phyloP scores from a whole-genome alignment of 1,140 invertebrate genomes.

The Aethina tumida region DNA sequence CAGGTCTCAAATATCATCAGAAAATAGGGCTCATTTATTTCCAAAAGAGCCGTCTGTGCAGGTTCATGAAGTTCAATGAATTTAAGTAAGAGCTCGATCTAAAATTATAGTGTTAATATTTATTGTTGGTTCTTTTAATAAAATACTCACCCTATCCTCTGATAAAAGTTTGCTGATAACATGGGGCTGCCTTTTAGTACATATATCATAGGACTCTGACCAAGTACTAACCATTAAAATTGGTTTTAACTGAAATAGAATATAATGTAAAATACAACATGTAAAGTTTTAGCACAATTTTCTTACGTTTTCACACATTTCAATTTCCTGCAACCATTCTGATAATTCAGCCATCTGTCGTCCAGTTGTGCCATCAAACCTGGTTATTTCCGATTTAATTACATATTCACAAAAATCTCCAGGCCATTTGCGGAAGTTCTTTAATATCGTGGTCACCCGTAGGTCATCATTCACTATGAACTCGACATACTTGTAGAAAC shows the following conservation, averaged over 20 bases:
- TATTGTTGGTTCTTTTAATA: conserved; percentile 9
- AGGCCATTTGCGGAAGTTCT: conserved; percentile 33
- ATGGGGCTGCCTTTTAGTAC: not conserved
- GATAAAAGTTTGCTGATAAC: not conserved
- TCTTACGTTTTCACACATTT: conserved; percentile 38
- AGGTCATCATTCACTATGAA: conserved; percentile 28
- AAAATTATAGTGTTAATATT: conserved; percentile 9
- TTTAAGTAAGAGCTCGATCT: conserved; percentile 20
- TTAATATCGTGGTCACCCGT: conserved; percentile 31
- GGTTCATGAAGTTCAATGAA: conserved; percentile 21
- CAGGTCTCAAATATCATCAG: conserved; percentile 38
- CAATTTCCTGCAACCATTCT: conserved; percentile 38
- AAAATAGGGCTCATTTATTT: conserved; percentile 38
- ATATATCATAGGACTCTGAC: not conserved
- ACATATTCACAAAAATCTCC: conserved; percentile 28
- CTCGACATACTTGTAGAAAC: conserved; percentile 27
- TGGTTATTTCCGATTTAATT: conserved; percentile 26
- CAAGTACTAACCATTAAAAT: conserved; percentile 24
- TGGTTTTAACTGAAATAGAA: conserved; percentile 31
- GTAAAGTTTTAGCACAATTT: conserved; percentile 25
- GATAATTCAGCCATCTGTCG: conserved; percentile 27
- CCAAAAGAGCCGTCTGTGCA: conserved; percentile 12
- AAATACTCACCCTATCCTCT: not conserved
- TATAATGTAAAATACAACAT: conserved; percentile 37
- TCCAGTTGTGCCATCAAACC: conserved; percentile 14